Conservation (phyloP, 2,888 invertebrate genomes). For the Fissipunctia ypsillon region DNA sequence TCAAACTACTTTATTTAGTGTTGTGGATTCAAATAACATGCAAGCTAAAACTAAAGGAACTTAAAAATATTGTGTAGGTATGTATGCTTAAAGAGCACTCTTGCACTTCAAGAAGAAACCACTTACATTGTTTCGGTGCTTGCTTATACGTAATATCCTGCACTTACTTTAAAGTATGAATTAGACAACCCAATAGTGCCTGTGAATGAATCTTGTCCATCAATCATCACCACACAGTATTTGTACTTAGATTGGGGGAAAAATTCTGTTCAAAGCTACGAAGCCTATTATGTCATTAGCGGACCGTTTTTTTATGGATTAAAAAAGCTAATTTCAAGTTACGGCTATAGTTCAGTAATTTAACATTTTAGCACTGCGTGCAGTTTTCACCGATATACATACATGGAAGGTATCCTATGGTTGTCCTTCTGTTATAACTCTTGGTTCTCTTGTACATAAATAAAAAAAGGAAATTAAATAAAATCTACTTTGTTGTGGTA, state of each 20-base stretch:
- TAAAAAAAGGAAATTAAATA: background rate
- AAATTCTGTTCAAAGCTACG: background rate
- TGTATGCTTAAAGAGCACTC: background rate
- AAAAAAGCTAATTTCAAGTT: background rate
- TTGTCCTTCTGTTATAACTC: background rate
- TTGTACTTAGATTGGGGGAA: background rate
- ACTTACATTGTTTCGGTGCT: constrained; percentile 39
- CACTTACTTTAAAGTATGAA: constrained; percentile 16
- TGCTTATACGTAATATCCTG: constrained; percentile 25
- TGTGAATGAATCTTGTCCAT: no score
- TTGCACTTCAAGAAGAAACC: constrained; percentile 6
- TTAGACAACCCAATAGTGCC: background rate
- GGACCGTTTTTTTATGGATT: background rate
- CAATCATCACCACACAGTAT: background rate
- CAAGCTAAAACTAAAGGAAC: background rate
- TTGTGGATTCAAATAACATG: background rate
- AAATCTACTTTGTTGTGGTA: background rate
- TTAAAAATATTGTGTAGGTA: background rate
- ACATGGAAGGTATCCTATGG: background rate
- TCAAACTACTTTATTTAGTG: background rate
- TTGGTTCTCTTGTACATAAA: background rate
- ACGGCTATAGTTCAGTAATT: background rate
- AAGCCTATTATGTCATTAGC: background rate
- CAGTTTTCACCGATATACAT: background rate
- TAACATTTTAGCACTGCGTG: no score